Percentiles rank a stretch among this genome's conserved stretches.
phyloP scores from a whole-genome alignment of 2,888 invertebrate species.

The Lasioglossum figueresi region DNA sequence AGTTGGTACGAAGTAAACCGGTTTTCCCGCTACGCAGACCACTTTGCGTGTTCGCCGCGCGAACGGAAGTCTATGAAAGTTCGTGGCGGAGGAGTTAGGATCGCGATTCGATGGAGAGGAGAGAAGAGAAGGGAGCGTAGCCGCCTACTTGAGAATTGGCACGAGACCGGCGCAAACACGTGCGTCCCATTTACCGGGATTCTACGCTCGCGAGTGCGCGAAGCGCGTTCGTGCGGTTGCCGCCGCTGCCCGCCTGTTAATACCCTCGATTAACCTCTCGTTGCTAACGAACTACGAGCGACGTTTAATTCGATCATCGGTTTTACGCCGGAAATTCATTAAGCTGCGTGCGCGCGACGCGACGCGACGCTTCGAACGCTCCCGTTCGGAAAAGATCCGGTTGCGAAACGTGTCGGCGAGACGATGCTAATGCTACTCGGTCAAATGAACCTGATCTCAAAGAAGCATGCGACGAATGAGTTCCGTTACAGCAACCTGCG shows the following conservation, averaged over 20 bases:
- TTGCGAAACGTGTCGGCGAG: neutral
- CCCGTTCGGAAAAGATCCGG: neutral
- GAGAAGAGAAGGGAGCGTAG: neutral
- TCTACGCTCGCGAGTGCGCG: constrained; percentile 44
- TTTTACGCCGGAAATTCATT: constrained; percentile 49
- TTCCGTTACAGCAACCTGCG: neutral
- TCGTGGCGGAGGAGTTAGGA: neutral
- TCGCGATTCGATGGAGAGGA: neutral
- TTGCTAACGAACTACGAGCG: constrained; percentile 48
- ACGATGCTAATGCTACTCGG: neutral
- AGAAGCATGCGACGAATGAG: neutral
- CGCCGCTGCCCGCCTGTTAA: constrained; percentile 35
- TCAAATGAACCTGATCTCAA: neutral
- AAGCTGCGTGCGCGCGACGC: constrained; percentile 12
- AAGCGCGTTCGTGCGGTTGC: constrained; percentile 25
- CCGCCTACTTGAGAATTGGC: constrained; percentile 46
- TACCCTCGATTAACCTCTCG: constrained; percentile 57
- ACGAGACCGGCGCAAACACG: constrained; percentile 60
- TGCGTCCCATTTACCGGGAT: constrained; percentile 60
- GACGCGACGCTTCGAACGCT: neutral
- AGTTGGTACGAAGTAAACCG: constrained; percentile 45
- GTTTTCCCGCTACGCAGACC: constrained; percentile 35
- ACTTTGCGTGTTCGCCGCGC: constrained; percentile 4
- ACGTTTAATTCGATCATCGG: constrained; percentile 57
- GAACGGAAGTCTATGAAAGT: constrained; percentile 4